phyloP scores from a whole-genome alignment of 2,113 vertebrate species.

The Larimichthys crocea region DNA sequence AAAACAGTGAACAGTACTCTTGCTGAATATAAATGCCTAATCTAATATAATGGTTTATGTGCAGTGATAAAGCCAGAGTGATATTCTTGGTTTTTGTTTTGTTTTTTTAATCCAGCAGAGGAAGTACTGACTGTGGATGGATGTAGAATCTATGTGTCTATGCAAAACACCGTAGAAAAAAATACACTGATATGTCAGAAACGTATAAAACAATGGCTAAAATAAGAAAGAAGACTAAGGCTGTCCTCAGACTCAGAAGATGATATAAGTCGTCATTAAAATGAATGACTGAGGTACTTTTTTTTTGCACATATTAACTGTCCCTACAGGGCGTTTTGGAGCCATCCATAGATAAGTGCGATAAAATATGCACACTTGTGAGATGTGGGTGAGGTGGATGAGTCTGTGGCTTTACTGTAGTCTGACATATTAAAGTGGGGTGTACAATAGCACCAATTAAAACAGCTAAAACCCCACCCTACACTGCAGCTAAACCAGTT shows the following conservation, averaged over 20 bases:
- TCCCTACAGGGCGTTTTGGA: slow-evolving; percentile 9
- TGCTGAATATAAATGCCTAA: not conserved
- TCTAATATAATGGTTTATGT: not conserved
- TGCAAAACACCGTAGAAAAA: not conserved
- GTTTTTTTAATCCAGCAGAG: not conserved
- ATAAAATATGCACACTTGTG: slow-evolving; percentile 42
- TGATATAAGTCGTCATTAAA: slow-evolving; percentile 42
- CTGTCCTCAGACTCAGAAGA: slow-evolving; percentile 11
- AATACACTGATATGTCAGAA: slow-evolving; percentile 19
- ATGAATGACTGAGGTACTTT: slow-evolving; percentile 30
- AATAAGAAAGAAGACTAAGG: not conserved
- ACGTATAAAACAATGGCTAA: not conserved
- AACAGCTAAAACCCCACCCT: slow-evolving; percentile 28
- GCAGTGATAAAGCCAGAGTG: not conserved
- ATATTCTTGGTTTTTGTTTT: not conserved
- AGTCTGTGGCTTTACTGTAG: not conserved
- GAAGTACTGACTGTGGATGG: too few species aligned
- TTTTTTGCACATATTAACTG: slow-evolving; percentile 33
- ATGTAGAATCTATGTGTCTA: not conserved
- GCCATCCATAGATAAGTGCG: slow-evolving; percentile 26
- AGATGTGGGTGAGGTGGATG: not conserved
- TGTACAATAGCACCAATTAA: slow-evolving; percentile 14
- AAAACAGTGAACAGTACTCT: not conserved
- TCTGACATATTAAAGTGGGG: not conserved
- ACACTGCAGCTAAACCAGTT: not conserved